phyloP scores from a whole-genome alignment of 2,797 vertebrate species.

The Cetoscarus ocellatus region DNA sequence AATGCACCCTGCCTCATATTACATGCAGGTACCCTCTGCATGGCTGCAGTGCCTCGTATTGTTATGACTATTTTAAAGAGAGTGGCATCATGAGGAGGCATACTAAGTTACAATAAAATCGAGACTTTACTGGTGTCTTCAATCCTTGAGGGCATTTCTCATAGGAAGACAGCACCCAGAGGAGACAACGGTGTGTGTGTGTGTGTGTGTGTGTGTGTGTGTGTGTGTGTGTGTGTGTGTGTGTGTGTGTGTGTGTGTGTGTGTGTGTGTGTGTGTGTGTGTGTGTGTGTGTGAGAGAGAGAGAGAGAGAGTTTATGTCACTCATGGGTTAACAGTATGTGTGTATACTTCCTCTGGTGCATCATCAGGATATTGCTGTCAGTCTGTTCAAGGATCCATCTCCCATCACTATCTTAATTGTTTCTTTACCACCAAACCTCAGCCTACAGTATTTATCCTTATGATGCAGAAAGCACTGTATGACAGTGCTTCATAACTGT shows the following conservation, averaged over 20 bases:
- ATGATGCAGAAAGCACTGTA: slow-evolving; percentile 4
- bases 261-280: too few relatives aligned
- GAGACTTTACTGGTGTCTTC: slow-evolving; percentile 50
- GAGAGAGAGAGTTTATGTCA: slow-evolving; percentile 4
- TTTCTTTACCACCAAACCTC: slow-evolving; percentile 29
- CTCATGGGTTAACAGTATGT: slow-evolving; percentile 31
- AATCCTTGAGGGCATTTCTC: slow-evolving; percentile 61
- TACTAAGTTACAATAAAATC: slow-evolving; percentile 51
- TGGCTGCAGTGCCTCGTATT: slow-evolving; percentile 11
- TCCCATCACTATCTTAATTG: slow-evolving; percentile 25
- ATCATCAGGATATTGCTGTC: slow-evolving; percentile 63
- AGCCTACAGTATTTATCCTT: slow-evolving; percentile 19
- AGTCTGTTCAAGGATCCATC: slow-evolving; percentile 51
- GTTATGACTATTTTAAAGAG: slow-evolving; percentile 21
- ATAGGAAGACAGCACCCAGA: slow-evolving; percentile 59
- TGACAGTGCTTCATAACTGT: neutral
- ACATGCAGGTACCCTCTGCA: slow-evolving; percentile 10
- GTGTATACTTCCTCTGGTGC: slow-evolving; percentile 27
- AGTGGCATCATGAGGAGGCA: slow-evolving; percentile 22
- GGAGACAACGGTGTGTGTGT: slow-evolving; percentile 53
- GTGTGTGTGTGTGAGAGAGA: too few relatives aligned
- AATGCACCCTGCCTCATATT: slow-evolving; percentile 43
- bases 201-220: too few relatives aligned
- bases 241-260: too few relatives aligned
- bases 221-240: too few relatives aligned